These are phyloP conservation scores for Heterodera schachtii DNA, from an alignment of 1,140 invertebrate genomes.

Conservation along the genomic window DNA sequence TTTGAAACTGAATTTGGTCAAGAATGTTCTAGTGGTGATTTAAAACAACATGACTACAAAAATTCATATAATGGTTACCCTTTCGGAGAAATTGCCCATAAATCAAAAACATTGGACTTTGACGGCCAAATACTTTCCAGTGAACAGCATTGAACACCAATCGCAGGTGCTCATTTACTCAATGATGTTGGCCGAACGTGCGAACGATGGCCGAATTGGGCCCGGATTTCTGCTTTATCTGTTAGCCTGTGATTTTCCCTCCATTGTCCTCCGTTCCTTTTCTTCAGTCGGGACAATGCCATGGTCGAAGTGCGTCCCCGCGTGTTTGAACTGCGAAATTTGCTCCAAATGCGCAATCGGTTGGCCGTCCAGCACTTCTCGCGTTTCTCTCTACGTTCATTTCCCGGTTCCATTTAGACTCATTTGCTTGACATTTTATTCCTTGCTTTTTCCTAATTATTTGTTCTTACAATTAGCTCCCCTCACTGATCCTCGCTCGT, in stretches of 20 bases:
- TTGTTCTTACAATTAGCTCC: conserved; percentile 21
- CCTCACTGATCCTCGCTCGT: conserved; percentile 16
- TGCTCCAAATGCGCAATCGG: conserved; percentile 39
- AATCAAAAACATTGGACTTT: background rate
- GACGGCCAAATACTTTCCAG: background rate
- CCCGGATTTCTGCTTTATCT: conserved; percentile 23
- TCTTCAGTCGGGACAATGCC: conserved; percentile 28
- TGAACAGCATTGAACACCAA: conserved; percentile 53
- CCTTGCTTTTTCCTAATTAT: background rate
- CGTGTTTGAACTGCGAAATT: conserved; percentile 24
- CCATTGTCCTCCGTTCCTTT: background rate
- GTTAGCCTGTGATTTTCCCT: background rate
- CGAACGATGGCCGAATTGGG: conserved; percentile 18
- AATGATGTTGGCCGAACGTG: conserved; percentile 40
- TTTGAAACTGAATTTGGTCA: background rate
- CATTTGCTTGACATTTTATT: conserved; percentile 6
- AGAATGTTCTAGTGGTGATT: background rate
- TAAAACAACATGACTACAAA: too few relatives aligned
- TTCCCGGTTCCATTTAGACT: conserved; percentile 17
- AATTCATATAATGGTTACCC: too few relatives aligned
- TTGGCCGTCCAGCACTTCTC: conserved; percentile 28
- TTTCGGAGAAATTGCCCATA: too few relatives aligned
- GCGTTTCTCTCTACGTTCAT: conserved; percentile 28
- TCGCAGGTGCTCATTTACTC: conserved; percentile 52
- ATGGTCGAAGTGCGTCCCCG: conserved; percentile 19